A percentile compares a stretch with the other conserved stretches of the same genome.
Evolutionary conservation across 2,797 vertebrate genomes (phyloP).

Genomic region (Picus viridis): DNA sequence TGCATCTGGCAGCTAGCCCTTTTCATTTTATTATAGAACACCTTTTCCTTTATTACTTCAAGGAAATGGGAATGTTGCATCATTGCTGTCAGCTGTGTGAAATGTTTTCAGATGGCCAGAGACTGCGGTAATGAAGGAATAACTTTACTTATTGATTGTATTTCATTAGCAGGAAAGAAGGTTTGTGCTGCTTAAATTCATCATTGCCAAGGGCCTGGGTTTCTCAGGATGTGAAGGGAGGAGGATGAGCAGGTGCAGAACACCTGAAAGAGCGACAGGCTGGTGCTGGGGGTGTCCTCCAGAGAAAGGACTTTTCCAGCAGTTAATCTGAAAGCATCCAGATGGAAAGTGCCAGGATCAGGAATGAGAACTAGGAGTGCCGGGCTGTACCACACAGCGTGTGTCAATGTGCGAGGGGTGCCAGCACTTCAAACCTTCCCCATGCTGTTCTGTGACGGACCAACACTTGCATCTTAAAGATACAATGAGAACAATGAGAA

Average conservation of each 20-base stretch:
- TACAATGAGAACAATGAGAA: neutral
- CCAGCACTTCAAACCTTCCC: neutral
- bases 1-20: conserved; percentile 11
- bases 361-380: neutral
- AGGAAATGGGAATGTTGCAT: conserved; percentile 32
- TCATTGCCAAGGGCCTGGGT: conserved; percentile 48
- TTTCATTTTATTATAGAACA: neutral
- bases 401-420: neutral
- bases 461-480: neutral
- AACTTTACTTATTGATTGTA: conserved; percentile 41
- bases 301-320: conserved; percentile 10
- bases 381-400: neutral
- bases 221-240: conserved; percentile 15
- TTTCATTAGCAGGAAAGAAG: conserved; percentile 40
- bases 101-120: conserved; percentile 38
- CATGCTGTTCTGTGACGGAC: neutral
- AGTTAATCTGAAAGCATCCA: conserved; percentile 50
- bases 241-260: conserved; percentile 51
- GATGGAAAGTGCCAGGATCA: conserved; percentile 27
- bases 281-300: neutral
- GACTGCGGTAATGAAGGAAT: neutral
- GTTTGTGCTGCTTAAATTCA: conserved; percentile 47
- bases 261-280: conserved; percentile 69
- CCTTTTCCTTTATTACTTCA: conserved; percentile 22
- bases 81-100: conserved; percentile 6